Evolutionary conservation across 2,888 invertebrate genomes (phyloP).

Genomic region (Erpobdella octoculata): DNA sequence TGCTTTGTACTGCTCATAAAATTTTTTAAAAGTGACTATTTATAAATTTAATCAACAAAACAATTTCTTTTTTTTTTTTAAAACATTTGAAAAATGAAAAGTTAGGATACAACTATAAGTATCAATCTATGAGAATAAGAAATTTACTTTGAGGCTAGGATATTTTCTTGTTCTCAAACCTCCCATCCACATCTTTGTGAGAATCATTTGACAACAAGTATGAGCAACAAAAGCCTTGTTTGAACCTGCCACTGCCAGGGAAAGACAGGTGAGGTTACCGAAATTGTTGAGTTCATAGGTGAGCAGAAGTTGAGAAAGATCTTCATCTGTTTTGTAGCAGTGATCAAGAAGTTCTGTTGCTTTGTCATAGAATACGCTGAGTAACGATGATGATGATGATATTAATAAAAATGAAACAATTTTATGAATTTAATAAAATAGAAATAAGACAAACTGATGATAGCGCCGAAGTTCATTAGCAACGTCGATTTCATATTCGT

Average conservation of each 20-base stretch:
- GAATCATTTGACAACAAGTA: constrained; percentile 75
- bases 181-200: constrained; percentile 99
- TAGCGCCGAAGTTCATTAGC: constrained; percentile 83
- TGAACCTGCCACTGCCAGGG: constrained; percentile 68
- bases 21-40: too few relatives aligned
- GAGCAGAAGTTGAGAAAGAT: constrained; percentile 83
- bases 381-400: not conserved
- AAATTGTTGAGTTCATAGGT: constrained; percentile 76
- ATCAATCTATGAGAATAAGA: not conserved
- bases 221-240: constrained; percentile 56
- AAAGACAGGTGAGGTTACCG: constrained; percentile 96
- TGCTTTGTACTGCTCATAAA: too few relatives aligned
- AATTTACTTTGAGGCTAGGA: constrained; percentile 74
- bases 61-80: too few relatives aligned
- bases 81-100: too few relatives aligned
- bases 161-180: constrained; percentile 88
- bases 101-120: too few relatives aligned
- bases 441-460: constrained; percentile 68
- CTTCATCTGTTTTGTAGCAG: constrained; percentile 90
- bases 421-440: not conserved
- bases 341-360: constrained; percentile 86
- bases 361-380: constrained; percentile 55
- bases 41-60: not conserved
- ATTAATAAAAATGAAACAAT: not conserved
- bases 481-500: constrained; percentile 91